A percentile compares a stretch with the other conserved stretches of the same genome.
Evolutionary conservation across 2,888 invertebrate genomes (phyloP).

Genomic region (Archips crataeganus): DNA sequence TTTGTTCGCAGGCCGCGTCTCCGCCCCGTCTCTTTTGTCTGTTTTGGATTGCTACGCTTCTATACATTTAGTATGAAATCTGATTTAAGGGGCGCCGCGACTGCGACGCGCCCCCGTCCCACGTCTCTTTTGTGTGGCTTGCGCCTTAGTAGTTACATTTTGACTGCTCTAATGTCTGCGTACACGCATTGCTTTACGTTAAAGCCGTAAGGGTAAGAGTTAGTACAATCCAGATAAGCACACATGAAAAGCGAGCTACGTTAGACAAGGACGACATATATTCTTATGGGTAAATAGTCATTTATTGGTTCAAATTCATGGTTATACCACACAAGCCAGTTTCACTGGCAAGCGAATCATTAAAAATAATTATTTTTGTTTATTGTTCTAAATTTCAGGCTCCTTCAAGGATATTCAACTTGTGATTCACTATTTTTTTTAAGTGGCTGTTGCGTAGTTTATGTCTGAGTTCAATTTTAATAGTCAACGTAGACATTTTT

Average conservation of each 20-base stretch:
- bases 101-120: too few relatives aligned
- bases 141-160: too few relatives aligned
- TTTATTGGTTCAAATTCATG: constrained; percentile 29
- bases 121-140: too few relatives aligned
- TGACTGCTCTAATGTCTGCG: background rate
- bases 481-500: too few relatives aligned
- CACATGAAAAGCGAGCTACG: constrained; percentile 35
- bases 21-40: too few relatives aligned
- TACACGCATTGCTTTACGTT: background rate
- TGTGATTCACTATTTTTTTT: background rate
- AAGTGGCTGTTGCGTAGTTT: too few relatives aligned
- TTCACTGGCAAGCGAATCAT: constrained; percentile 32
- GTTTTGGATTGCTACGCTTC: too few relatives aligned
- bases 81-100: too few relatives aligned
- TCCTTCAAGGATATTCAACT: background rate
- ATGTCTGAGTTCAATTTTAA: too few relatives aligned
- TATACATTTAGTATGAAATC: too few relatives aligned
- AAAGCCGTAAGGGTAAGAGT: background rate
- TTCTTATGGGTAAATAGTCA: constrained; percentile 9
- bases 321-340: constrained; percentile 39
- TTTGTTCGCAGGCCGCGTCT: too few relatives aligned
- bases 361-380: constrained; percentile 14
- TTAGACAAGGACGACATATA: constrained; percentile 30
- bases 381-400: constrained; percentile 34
- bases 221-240: constrained; percentile 23